Conservation (phyloP, 1,140 invertebrate species). For the Camponotus pennsylvanicus region DNA sequence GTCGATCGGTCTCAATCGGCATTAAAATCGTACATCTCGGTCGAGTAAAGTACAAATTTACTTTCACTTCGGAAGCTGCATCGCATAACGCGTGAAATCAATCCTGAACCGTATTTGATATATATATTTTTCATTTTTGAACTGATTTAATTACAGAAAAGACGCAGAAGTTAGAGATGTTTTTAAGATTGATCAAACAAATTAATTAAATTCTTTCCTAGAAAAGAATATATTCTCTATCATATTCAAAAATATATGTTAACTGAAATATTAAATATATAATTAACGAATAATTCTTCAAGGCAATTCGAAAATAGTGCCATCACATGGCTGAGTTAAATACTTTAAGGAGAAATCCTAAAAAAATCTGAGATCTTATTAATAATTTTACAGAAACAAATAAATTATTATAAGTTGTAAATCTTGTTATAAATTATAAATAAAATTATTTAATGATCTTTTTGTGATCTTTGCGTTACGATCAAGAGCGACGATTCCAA, state of each 20-base stretch:
- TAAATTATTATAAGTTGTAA: not conserved
- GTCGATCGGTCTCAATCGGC: conserved; percentile 44
- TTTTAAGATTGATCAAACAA: not conserved
- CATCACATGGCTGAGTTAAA: not conserved
- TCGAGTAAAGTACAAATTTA: conserved; percentile 26
- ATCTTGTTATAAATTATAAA: not conserved
- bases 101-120: not conserved
- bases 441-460: too few species aligned
- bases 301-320: not conserved
- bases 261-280: not conserved
- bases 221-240: not conserved
- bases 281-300: not conserved
- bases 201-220: not conserved
- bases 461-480: too few species aligned
- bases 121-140: not conserved
- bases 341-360: not conserved
- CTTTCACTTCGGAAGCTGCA: conserved; percentile 48
- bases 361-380: not conserved
- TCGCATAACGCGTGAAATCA: conserved; percentile 1
- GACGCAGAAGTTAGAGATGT: not conserved
- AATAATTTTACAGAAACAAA: not conserved
- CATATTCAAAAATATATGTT: not conserved
- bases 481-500: not conserved
- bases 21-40: conserved; percentile 32
- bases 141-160: conserved; percentile 25